Evolutionary conservation across 1,140 invertebrate genomes (phyloP).

Genomic region (Charaxes varanes): DNA sequence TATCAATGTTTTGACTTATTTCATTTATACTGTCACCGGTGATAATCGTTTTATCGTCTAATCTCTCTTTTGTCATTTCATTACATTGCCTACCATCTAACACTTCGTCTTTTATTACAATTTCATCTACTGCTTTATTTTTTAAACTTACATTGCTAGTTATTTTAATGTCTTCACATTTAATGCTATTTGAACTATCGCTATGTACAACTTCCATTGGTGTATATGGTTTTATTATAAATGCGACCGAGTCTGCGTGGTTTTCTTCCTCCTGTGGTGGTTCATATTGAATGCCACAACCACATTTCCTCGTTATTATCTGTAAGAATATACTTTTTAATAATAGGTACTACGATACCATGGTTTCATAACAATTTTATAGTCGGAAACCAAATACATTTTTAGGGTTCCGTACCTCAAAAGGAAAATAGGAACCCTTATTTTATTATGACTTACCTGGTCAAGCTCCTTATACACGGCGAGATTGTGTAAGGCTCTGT

Average conservation of each 20-base stretch:
- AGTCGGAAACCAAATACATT: no score
- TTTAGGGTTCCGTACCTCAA: no score
- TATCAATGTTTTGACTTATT: constrained; percentile 5
- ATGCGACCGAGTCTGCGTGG: constrained; percentile 39
- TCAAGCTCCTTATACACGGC: constrained; percentile 49
- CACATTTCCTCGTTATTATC: constrained; percentile 62
- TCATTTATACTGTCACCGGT: no score
- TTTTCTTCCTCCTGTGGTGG: constrained; percentile 45
- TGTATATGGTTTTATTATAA: constrained; percentile 42
- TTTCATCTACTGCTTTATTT: not conserved
- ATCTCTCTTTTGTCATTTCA: no score
- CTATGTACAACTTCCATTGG: constrained; percentile 22
- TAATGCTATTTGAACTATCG: not conserved
- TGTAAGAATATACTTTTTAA: constrained; percentile 32
- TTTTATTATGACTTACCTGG: constrained; percentile 48
- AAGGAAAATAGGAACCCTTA: no score
- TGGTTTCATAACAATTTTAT: no score
- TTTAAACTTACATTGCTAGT: constrained; percentile 7
- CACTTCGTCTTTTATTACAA: not conserved
- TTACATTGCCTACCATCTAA: no score
- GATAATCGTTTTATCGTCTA: no score
- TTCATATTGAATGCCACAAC: constrained; percentile 59
- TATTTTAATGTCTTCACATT: not conserved
- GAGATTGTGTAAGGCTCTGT: constrained; percentile 25
- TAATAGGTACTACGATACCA: no score